Evolutionary conservation across 2,797 vertebrate species (phyloP).

Genomic region (Danio choprae): DNA sequence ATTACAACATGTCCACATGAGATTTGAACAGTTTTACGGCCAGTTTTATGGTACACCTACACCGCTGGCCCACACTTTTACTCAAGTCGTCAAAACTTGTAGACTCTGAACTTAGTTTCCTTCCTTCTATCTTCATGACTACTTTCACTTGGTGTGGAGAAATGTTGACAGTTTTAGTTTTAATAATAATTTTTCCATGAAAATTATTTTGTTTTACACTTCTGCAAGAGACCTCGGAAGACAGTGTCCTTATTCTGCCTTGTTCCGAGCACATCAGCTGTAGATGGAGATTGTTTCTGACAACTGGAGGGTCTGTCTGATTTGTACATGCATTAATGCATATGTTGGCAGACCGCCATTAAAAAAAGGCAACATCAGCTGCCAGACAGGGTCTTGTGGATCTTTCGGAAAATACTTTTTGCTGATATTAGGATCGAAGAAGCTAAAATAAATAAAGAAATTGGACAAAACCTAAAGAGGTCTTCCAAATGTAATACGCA

Average conservation of each 20-base stretch:
- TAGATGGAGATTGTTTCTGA: slow-evolving; percentile 55
- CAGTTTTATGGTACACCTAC: slow-evolving; percentile 32
- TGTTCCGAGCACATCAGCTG: slow-evolving; percentile 18
- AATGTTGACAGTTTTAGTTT: neutral
- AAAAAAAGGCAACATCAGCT: slow-evolving; percentile 40
- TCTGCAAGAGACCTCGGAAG: neutral
- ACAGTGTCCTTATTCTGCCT: slow-evolving; percentile 16
- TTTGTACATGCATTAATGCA: slow-evolving; percentile 58
- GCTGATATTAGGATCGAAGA: slow-evolving; percentile 37
- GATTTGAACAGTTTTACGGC: slow-evolving; percentile 11
- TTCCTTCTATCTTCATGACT: neutral
- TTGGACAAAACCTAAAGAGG: slow-evolving; percentile 30
- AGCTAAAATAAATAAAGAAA: slow-evolving; percentile 45
- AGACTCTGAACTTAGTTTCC: neutral
- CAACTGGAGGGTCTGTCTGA: slow-evolving; percentile 43
- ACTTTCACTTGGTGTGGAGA: neutral
- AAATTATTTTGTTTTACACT: neutral
- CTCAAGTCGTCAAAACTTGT: slow-evolving; percentile 10
- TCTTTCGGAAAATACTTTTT: slow-evolving; percentile 40
- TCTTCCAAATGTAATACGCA: slow-evolving; percentile 49
- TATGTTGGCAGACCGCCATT: slow-evolving; percentile 47
- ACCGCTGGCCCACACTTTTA: neutral
- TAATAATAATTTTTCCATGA: neutral
- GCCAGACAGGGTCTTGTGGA: neutral
- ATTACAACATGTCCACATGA: slow-evolving; percentile 27